Base-by-base conservation (phyloP, 1,140 invertebrate genomes). In the Colletes latitarsis region DNA sequence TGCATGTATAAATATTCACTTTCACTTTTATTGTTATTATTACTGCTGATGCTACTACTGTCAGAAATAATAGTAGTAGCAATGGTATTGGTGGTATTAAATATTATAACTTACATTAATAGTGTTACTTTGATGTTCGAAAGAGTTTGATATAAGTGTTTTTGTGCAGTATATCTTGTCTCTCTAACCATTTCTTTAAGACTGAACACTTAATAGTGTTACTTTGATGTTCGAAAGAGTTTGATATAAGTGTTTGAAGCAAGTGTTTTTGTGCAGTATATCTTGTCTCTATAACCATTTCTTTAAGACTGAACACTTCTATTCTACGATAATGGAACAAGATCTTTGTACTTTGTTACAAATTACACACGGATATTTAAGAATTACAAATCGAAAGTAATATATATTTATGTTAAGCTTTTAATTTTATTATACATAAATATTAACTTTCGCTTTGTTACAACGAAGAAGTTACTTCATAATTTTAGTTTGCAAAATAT, bases 121-220 rank as follows among this genome's bases (percentile, higher is more conserved):
- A 8, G 21, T 52, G 41, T 71, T 43, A 5, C 43, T 63, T 30
- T 15, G 12, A 21, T 19, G 6, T 19, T 72, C 30, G 2, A 17
- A 53, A 9, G 55, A 39, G 64, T 77, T 73, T 66, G 0, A 55
- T 66, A 19, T 63, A 41, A 79, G 41, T 46, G 39, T 64, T 73
- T 72, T 64, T 73, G 69, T 79, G 77, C 77, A 79, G 69, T n/a
- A n/a, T 73, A 73, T 14, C n/a, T 14, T 53, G 41, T 55, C 49
- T 64, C 55, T 39, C 57, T 73, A 69, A 79, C 77, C 72, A 58
- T 71, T 79, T 63, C 19, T 57, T 79, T 66, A 79, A 79, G 77
- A 79, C 77, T 79, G 77, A 79, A 49, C 21, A 53, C 14, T 64
- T 72, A 43, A 43, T 43, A 43, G 8, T 43, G 4, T 43, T 43